phyloP scores from a whole-genome alignment of 2,113 vertebrate genomes.

The Thomomys bottae region DNA sequence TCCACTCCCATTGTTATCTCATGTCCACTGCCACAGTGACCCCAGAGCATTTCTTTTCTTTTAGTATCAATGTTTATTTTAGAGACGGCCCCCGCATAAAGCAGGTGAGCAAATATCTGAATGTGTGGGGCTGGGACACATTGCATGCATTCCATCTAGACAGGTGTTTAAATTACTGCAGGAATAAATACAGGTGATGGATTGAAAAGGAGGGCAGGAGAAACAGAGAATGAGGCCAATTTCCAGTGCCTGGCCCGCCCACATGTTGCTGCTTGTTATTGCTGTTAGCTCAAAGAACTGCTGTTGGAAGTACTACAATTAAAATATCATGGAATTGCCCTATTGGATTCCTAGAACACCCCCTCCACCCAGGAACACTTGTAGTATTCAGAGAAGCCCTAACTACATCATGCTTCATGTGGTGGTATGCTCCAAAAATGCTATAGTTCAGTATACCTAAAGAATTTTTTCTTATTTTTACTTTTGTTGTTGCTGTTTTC shows the following conservation, averaged over 20 bases:
- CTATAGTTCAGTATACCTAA: neutral
- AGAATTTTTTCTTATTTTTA: neutral
- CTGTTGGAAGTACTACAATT: constrained; percentile 69
- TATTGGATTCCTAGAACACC: constrained; percentile 59
- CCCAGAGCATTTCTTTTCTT: constrained; percentile 65
- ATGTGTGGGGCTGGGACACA: constrained; percentile 77
- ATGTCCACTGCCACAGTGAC: constrained; percentile 43
- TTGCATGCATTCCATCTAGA: constrained; percentile 87
- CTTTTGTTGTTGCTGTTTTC: too few species aligned
- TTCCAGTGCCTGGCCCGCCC: constrained; percentile 75
- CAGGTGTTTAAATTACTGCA: constrained; percentile 89
- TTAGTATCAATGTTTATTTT: constrained; percentile 79
- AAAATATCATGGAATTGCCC: constrained; percentile 55
- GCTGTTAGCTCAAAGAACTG: constrained; percentile 44
- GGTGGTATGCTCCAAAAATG: neutral
- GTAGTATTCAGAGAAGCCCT: constrained; percentile 1
- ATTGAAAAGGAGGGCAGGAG: constrained; percentile 71
- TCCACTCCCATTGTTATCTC: constrained; percentile 40
- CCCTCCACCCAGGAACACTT: constrained; percentile 38
- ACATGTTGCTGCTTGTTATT: constrained; percentile 72
- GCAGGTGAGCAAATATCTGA: constrained; percentile 86
- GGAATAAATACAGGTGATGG: constrained; percentile 83
- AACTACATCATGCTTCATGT: neutral
- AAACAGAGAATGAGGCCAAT: constrained; percentile 53
- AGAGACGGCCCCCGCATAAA: constrained; percentile 78